A percentile compares a stretch with the other conserved stretches of the same genome.
These are phyloP conservation scores for Turnix velox DNA, from an alignment of 2,113 vertebrate species.

Conservation along the genomic window DNA sequence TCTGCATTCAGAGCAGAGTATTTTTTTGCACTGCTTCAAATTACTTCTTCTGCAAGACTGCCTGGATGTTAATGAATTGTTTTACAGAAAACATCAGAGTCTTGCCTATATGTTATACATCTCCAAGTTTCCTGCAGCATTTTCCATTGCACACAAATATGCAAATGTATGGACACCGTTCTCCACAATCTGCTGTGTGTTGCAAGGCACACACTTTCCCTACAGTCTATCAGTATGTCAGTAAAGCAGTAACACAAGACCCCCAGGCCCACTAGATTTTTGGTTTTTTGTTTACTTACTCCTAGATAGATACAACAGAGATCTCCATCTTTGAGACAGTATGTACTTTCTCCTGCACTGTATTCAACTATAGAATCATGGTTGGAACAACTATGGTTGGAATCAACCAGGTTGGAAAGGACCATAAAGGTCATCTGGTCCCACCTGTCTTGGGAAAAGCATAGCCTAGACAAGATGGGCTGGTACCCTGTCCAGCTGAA, in stretches of 20 bases:
- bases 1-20: background rate
- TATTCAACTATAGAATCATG: background rate
- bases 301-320: background rate
- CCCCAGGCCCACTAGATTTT: background rate
- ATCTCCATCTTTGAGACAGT: background rate
- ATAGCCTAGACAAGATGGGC: background rate
- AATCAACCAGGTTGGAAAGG: background rate
- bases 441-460: background rate
- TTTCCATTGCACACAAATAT: background rate
- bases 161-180: background rate
- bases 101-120: background rate
- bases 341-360: background rate
- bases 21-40: background rate
- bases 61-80: background rate
- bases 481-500: background rate
- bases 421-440: background rate
- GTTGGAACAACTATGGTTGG: too few relatives aligned
- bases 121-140: background rate
- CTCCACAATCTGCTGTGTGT: background rate
- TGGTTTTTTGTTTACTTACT: background rate
- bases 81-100: background rate
- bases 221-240: background rate
- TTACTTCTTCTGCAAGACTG: background rate
- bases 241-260: background rate
- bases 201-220: background rate